Evolutionary conservation across 2,113 vertebrate species (phyloP), one percentile per base, ranked within the genome.

Genomic region (Muntiacus muntjak): DNA sequence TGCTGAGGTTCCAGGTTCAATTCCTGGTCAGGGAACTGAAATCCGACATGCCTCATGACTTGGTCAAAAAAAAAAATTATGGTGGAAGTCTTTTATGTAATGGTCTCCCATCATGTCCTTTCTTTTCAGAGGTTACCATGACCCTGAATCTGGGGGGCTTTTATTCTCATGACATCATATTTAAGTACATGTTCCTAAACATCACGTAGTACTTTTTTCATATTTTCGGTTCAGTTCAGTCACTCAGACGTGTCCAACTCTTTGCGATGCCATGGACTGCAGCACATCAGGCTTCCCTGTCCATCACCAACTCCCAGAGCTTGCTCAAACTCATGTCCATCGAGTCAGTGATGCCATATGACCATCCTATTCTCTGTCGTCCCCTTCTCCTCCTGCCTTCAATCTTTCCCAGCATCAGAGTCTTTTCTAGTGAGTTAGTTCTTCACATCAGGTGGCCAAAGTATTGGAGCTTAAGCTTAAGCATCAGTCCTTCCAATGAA

Each of bases 101-200:
- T 3, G 50, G 54, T 71, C 16, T 62, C 62, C 67, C 2, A 11
- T 45, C 81, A 81, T 8, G 52, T 52, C 36, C 57, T 16, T 74
- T 92, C 64, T 45, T 57, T 94, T 92, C 40, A 40, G 40, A 58
- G 4, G 60, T 19, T 64, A 45, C 12, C 36, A 60, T 5, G n/a
- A 21, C 17, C 67, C 23, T 62, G 40, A 84, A 16, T 86, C 45
- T 33, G 5, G 5, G 15, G 67, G 40, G 12, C 79, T 86, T 79
- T 64, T 45, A 54, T 86, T 54, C 71, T 40, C 10, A n/a, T 23
- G 5, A n/a, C 71, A 14, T 74, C 43, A 87, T 26, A 58, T 26
- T 82, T 95, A 40, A 33, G 47, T 78, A 43, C 43, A 78, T 92
- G 50, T 88, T 58, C 88, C 76, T 84, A 85, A 88, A 40, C 21